phyloP scores from a whole-genome alignment of 2,888 invertebrate species.

The Eupithecia dodoneata region DNA sequence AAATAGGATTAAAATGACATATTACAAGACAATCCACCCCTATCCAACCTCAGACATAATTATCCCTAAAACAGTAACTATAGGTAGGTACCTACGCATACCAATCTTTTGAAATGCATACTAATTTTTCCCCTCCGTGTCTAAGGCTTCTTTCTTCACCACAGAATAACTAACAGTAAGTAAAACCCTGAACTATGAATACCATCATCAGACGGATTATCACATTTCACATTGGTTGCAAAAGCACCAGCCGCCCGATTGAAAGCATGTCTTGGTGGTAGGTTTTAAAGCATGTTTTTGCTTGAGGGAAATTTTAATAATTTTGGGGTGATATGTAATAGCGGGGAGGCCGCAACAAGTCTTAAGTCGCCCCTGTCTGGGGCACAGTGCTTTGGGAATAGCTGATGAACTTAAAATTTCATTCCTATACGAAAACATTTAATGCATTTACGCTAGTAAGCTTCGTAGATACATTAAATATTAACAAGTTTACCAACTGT shows the following conservation, averaged over 20 bases:
- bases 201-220: conserved; percentile 80
- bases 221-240: conserved; percentile 72
- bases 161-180: background rate
- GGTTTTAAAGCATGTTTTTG: conserved; percentile 29
- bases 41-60: conserved; percentile 36
- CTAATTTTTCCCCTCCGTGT: conserved; percentile 63
- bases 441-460: too few species aligned
- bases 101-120: conserved; percentile 63
- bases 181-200: conserved; percentile 71
- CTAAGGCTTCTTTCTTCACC: conserved; percentile 71
- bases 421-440: background rate
- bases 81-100: conserved; percentile 8
- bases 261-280: conserved; percentile 17
- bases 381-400: conserved; percentile 50
- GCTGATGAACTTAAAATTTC: background rate
- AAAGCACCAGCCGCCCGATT: conserved; percentile 29
- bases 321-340: conserved; percentile 57
- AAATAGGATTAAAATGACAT: conserved; percentile 22
- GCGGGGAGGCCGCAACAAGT: conserved; percentile 69
- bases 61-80: conserved; percentile 37
- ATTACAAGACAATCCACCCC: conserved; percentile 36
- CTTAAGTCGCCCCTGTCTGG: conserved; percentile 65
- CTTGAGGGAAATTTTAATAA: conserved; percentile 36
- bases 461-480: too few species aligned
- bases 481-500: too few species aligned